phyloP scores from a whole-genome alignment of 1,140 invertebrate genomes.

The Drosophila busckii region DNA sequence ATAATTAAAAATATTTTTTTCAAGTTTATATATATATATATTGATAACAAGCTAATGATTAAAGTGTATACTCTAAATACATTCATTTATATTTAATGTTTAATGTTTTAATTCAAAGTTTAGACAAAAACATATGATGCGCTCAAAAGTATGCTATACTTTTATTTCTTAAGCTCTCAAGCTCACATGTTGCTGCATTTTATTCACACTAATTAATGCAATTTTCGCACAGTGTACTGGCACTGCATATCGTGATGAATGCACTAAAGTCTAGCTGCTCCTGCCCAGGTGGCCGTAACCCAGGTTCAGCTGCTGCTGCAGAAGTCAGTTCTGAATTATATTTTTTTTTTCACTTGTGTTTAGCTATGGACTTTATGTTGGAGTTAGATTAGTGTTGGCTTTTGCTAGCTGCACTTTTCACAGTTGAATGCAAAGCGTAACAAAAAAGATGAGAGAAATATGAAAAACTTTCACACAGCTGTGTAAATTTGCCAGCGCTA shows the following conservation, averaged over 20 bases:
- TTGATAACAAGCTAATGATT: too few relatives aligned
- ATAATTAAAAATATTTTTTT: too few relatives aligned
- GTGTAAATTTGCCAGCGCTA: slow-evolving; percentile 22
- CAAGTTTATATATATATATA: too few relatives aligned
- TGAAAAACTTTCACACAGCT: slow-evolving; percentile 22
- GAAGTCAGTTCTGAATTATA: slow-evolving; percentile 34
- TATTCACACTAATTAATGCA: too few relatives aligned
- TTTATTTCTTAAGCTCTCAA: neutral
- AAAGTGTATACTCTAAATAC: too few relatives aligned
- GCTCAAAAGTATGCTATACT: too few relatives aligned
- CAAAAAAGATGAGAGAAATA: neutral
- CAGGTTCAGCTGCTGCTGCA: slow-evolving; percentile 19
- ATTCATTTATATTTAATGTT: too few relatives aligned
- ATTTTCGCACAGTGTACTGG: too few relatives aligned
- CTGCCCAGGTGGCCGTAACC: slow-evolving; percentile 20
- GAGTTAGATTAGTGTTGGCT: slow-evolving; percentile 34
- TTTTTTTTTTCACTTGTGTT: too few relatives aligned
- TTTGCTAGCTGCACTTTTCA: slow-evolving; percentile 16
- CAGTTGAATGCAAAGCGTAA: neutral
- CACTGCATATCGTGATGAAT: slow-evolving; percentile 62
- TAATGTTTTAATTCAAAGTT: too few relatives aligned
- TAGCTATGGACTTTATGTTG: slow-evolving; percentile 8
- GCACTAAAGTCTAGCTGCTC: slow-evolving; percentile 28
- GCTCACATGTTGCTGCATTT: slow-evolving; percentile 32
- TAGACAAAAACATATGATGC: too few relatives aligned